These are phyloP conservation scores for Onychostoma macrolepis DNA, from an alignment of 2,113 vertebrate genomes.

Conservation along the genomic window DNA sequence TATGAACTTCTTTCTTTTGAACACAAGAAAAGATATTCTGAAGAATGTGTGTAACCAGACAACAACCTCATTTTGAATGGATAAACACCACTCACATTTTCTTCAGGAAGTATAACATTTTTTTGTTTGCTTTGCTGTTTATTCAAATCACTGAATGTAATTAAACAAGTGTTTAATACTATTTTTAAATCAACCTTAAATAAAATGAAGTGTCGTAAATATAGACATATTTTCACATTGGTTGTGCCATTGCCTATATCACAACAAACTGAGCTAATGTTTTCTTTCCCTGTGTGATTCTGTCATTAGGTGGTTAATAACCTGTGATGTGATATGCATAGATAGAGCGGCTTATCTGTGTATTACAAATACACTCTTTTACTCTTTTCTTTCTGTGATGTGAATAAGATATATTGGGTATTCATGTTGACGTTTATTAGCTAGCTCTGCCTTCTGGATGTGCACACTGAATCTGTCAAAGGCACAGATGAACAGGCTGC, in stretches of 20 bases:
- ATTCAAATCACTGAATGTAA: neutral
- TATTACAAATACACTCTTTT: neutral
- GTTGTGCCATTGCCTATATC: neutral
- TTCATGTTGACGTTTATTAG: constrained; percentile 37
- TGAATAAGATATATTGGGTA: neutral
- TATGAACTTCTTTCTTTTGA: too few species aligned
- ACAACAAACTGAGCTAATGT: neutral
- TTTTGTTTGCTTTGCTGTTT: neutral
- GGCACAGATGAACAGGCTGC: constrained; percentile 58
- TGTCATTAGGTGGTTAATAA: constrained; percentile 1
- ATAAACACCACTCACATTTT: too few species aligned
- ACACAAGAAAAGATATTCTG: too few species aligned
- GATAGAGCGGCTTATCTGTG: neutral
- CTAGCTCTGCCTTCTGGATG: constrained; percentile 12
- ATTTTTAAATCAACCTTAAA: neutral
- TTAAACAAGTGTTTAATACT: neutral
- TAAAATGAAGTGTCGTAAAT: neutral
- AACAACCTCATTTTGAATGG: too few species aligned
- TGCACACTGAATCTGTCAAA: constrained; percentile 62
- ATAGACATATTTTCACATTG: neutral
- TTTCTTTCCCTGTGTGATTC: neutral
- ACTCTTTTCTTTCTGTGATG: neutral
- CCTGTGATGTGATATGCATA: neutral
- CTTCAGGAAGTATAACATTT: neutral
- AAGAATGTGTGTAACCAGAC: too few species aligned